Conservation (phyloP, 2,797 vertebrate genomes). For the Artibeus jamaicensis region DNA sequence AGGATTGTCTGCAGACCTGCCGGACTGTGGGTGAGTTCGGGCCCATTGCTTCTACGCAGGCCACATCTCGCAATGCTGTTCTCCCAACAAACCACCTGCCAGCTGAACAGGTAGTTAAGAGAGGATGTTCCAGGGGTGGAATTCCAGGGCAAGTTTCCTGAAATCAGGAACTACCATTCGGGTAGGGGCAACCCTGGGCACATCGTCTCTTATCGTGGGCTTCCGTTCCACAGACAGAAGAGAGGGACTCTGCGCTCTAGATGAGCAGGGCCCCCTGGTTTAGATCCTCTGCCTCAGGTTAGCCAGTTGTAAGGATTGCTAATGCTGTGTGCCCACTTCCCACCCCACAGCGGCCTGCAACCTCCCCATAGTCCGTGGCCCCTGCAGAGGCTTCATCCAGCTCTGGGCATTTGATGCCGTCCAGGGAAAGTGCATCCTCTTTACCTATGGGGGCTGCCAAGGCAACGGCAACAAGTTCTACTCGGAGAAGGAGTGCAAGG, state of each 20-base stretch:
- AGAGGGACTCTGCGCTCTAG: neutral
- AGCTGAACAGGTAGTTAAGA: rapidly evolving
- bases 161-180: neutral
- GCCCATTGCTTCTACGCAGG: rapidly evolving
- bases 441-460: conserved; percentile 87
- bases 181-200: neutral
- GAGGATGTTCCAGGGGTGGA: neutral
- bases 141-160: neutral
- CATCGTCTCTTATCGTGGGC: neutral
- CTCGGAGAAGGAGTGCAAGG: conserved; percentile 93
- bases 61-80: rapidly evolving
- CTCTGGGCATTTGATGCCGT: conserved; percentile 90
- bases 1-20: conserved; percentile 93
- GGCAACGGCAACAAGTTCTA: conserved; percentile 96
- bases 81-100: neutral
- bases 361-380: conserved; percentile 84
- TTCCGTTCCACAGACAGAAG: neutral
- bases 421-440: conserved; percentile 87
- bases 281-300: neutral
- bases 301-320: neutral
- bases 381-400: conserved; percentile 77
- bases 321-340: neutral
- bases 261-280: neutral
- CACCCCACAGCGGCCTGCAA: conserved; percentile 88
- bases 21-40: conserved; percentile 89